Conservation (phyloP, 2,113 vertebrate genomes). For the Archocentrus centrarchus region DNA sequence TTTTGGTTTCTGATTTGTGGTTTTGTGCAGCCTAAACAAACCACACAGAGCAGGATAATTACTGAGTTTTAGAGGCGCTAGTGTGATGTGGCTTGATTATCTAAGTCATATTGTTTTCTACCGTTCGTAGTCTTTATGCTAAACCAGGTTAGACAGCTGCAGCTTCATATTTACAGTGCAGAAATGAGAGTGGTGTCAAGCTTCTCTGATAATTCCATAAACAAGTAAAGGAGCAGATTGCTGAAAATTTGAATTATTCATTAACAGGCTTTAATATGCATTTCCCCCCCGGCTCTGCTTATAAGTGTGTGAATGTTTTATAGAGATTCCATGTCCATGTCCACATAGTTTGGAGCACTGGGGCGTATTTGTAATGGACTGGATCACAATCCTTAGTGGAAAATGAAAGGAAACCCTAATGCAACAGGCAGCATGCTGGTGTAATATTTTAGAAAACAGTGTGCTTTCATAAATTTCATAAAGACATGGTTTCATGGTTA, state of each 20-base stretch:
- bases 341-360: background rate
- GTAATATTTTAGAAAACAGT: background rate
- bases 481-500: background rate
- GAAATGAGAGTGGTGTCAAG: background rate
- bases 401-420: background rate
- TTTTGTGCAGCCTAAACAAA: background rate
- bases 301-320: background rate
- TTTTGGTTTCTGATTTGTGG: background rate
- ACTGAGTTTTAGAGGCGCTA: background rate
- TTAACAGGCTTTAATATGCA: background rate
- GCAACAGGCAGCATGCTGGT: no score
- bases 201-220: background rate
- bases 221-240: background rate
- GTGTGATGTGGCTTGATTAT: background rate
- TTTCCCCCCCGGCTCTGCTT: background rate
- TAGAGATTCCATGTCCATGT: background rate
- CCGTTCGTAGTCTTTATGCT: background rate
- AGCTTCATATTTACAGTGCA: background rate
- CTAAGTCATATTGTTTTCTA: background rate
- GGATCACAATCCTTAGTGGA: background rate
- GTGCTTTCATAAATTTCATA: background rate
- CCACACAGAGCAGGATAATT: background rate
- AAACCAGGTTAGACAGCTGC: background rate
- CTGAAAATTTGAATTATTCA: constrained; percentile 3
- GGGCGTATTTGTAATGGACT: background rate